A percentile compares a stretch with the other conserved stretches of the same genome.
These are phyloP conservation scores for Tonatia bakeri DNA, from an alignment of 2,113 vertebrate genomes.

Conservation along the genomic window DNA sequence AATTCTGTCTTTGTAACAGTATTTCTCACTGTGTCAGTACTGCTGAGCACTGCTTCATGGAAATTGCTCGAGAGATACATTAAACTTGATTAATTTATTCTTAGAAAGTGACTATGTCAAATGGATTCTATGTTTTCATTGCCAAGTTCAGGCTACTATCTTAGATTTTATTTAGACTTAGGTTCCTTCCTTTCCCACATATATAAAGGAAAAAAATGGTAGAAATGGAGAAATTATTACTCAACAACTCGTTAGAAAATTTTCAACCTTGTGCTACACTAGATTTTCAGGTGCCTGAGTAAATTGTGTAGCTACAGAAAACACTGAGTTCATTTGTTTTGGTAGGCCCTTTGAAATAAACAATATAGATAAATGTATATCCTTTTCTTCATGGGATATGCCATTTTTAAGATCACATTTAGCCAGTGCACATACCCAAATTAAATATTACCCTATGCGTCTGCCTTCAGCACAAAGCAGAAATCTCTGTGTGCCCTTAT, in stretches of 20 bases:
- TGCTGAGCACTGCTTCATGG: neutral
- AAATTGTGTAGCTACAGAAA: neutral
- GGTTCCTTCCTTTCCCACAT: neutral
- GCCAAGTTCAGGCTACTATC: neutral
- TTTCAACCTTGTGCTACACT: neutral
- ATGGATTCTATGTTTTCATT: neutral
- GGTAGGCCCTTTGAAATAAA: neutral
- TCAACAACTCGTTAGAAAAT: neutral
- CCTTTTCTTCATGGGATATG: neutral
- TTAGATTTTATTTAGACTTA: slow-evolving; percentile 9
- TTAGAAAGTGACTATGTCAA: neutral
- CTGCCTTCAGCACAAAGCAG: neutral
- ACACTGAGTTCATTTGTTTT: neutral
- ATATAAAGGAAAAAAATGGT: neutral
- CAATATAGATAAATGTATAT: neutral
- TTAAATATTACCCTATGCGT: neutral
- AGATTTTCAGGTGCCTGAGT: neutral
- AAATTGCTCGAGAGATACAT: neutral
- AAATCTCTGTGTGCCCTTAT: neutral
- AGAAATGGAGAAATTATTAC: neutral
- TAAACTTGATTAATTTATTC: neutral
- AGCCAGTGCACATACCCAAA: neutral
- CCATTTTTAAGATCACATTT: neutral
- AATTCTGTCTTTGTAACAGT: neutral
- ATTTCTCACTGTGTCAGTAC: neutral